Evolutionary conservation across 2,888 invertebrate species (phyloP).

Genomic region (Agrypnus murinus): DNA sequence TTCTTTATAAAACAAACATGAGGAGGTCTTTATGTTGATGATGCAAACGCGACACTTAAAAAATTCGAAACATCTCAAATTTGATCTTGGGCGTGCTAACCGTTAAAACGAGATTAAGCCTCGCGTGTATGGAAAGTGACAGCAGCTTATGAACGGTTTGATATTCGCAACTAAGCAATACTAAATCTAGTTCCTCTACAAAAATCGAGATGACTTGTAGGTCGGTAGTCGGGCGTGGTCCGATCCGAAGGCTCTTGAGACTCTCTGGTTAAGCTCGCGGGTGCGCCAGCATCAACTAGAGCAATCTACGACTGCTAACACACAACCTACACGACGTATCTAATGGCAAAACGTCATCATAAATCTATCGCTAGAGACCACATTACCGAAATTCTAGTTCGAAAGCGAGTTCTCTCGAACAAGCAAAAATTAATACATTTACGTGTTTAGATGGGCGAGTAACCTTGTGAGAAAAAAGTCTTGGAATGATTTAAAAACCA

Average conservation of each 20-base stretch:
- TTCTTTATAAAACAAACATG: too few species aligned
- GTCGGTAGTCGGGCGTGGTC: slow-evolving; percentile 68
- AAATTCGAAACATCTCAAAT: slow-evolving; percentile 32
- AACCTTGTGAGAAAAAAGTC: slow-evolving; percentile 4
- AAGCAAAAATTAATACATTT: slow-evolving; percentile 28
- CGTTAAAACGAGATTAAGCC: background rate
- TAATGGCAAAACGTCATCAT: slow-evolving; percentile 45
- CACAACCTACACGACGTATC: slow-evolving; percentile 41
- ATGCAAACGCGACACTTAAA: slow-evolving; percentile 18
- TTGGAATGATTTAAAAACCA: slow-evolving; percentile 25
- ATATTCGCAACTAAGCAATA: slow-evolving; percentile 43
- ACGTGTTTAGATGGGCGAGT: slow-evolving; percentile 7
- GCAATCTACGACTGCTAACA: slow-evolving; percentile 47
- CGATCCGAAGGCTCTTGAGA: slow-evolving; percentile 49
- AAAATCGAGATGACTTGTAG: slow-evolving; percentile 64
- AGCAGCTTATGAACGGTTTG: slow-evolving; percentile 44
- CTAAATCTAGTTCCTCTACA: slow-evolving; percentile 51
- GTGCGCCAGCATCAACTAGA: slow-evolving; percentile 54
- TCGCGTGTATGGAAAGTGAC: slow-evolving; percentile 39
- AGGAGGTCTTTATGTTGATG: slow-evolving; percentile 7
- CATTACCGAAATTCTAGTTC: slow-evolving; percentile 34
- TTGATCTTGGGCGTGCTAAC: slow-evolving; percentile 29
- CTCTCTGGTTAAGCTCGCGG: slow-evolving; percentile 40
- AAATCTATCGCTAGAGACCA: slow-evolving; percentile 28
- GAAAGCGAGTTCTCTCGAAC: slow-evolving; percentile 27